Percentiles rank a stretch among this genome's conserved stretches.
Conservation (phyloP, 2,797 vertebrate genomes). For the Chelonia mydas region DNA sequence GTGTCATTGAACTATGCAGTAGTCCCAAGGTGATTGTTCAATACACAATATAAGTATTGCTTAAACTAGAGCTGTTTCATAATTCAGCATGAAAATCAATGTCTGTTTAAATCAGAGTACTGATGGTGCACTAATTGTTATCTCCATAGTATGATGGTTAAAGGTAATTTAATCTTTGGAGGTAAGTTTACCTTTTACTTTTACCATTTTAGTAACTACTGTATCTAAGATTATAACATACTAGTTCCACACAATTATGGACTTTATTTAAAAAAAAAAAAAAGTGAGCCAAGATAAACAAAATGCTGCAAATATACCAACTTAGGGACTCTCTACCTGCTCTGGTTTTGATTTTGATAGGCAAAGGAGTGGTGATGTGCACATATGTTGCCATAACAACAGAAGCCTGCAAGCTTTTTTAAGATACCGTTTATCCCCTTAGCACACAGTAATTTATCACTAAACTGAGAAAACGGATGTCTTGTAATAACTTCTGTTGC, state of each 20-base stretch:
- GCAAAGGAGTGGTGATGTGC: slow-evolving; percentile 84
- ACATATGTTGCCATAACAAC: slow-evolving; percentile 90
- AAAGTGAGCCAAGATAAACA: slow-evolving; percentile 40
- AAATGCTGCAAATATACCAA: slow-evolving; percentile 57
- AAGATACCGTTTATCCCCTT: slow-evolving; percentile 87
- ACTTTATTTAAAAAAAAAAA: slow-evolving; percentile 52
- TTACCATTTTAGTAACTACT: not conserved
- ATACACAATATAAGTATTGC: not conserved
- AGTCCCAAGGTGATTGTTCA: not conserved
- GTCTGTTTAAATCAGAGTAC: not conserved
- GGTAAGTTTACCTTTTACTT: not conserved
- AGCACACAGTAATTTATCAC: slow-evolving; percentile 88
- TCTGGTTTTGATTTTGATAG: slow-evolving; percentile 87
- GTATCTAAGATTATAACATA: not conserved
- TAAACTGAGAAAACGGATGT: slow-evolving; percentile 81
- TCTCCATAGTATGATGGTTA: not conserved
- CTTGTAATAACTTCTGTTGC: slow-evolving; percentile 77
- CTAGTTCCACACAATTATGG: not conserved
- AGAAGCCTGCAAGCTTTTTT: slow-evolving; percentile 79
- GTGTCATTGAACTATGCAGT: not conserved
- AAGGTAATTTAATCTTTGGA: not conserved
- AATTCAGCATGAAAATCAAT: not conserved
- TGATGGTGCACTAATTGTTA: not conserved
- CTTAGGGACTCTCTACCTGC: slow-evolving; percentile 60
- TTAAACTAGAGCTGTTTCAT: slow-evolving; percentile 2